phyloP scores from a whole-genome alignment of 2,113 vertebrate species.

The Ardeotis arabs region DNA sequence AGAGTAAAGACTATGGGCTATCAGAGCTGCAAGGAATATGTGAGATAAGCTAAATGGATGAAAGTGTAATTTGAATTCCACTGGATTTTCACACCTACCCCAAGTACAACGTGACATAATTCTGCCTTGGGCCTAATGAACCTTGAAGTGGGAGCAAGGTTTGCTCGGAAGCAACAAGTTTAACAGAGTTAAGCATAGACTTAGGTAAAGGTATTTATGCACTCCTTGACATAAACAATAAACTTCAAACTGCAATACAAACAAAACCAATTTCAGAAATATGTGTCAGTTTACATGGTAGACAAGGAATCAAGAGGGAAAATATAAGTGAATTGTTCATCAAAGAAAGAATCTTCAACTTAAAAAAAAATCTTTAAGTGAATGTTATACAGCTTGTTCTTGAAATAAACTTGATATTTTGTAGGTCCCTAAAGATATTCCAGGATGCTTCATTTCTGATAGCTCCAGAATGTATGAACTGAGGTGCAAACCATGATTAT shows the following conservation, averaged over 20 bases:
- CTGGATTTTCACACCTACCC: not conserved
- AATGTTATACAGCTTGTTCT: not conserved
- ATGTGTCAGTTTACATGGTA: not conserved
- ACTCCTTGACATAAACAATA: not conserved
- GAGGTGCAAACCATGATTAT: not conserved
- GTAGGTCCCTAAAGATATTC: not conserved
- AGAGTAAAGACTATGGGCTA: not conserved
- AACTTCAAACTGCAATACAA: not conserved
- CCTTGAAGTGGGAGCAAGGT: rapidly evolving
- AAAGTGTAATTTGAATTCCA: not conserved
- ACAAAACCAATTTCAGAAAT: not conserved
- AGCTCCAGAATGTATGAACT: not conserved
- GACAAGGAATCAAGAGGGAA: not conserved
- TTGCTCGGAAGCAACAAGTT: not conserved
- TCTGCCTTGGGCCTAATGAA: not conserved
- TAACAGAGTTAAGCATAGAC: not conserved
- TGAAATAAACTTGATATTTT: not conserved
- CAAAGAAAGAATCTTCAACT: not conserved
- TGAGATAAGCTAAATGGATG: not conserved
- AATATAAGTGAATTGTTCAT: not conserved
- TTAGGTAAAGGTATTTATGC: not conserved
- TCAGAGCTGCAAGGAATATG: not conserved
- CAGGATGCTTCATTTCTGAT: not conserved
- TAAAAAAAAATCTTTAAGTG: not conserved
- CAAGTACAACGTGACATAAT: not conserved